Conservation (phyloP, 2,888 invertebrate species). For the Athalia cordata region DNA sequence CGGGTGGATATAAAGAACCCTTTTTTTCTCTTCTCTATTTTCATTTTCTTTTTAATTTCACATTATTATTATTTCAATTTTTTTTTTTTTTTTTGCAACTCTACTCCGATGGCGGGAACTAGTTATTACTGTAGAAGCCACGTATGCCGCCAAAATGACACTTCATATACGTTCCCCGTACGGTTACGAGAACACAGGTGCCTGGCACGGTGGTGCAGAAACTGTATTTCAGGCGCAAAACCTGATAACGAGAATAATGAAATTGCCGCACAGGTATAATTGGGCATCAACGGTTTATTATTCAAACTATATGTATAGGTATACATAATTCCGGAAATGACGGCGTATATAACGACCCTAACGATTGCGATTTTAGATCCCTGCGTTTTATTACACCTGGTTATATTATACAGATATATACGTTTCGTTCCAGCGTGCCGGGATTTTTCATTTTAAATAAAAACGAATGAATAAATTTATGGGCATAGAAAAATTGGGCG, state of each 20-base stretch:
- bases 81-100: too few species aligned
- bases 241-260: constrained; percentile 16
- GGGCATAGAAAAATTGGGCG: too few species aligned
- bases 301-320: neutral
- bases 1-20: too few species aligned
- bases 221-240: neutral
- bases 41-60: too few species aligned
- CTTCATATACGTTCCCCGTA: neutral
- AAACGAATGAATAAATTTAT: neutral
- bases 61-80: too few species aligned
- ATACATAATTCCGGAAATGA: neutral
- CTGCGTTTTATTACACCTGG: neutral
- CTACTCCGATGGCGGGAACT: too few species aligned
- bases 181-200: neutral
- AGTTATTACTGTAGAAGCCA: too few species aligned
- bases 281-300: constrained; percentile 14
- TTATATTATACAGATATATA: neutral
- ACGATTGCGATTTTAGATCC: neutral
- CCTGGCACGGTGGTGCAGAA: neutral
- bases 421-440: neutral
- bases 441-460: neutral
- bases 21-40: too few species aligned
- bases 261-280: constrained; percentile 11
- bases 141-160: too few species aligned
- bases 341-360: neutral